Percentiles rank a stretch among this genome's conserved stretches.
Evolutionary conservation across 53 echinoderm and acorn worm species (phyloP).

Genomic region (Temnopleurus reevesii): DNA sequence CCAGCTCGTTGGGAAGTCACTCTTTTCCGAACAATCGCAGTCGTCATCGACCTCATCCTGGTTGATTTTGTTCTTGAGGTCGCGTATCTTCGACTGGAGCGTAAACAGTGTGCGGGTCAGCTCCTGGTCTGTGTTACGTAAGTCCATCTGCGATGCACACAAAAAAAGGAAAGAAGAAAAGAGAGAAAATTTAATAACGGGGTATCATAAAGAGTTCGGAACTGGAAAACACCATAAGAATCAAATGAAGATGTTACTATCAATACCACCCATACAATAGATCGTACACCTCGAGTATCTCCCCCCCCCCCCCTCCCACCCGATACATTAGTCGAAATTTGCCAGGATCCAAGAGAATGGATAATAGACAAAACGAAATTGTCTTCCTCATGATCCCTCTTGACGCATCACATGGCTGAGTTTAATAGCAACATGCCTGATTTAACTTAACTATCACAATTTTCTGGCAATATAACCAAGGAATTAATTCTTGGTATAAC

Average conservation of each 20-base stretch:
- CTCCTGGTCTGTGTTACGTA: conserved; percentile 43
- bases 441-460: too few species aligned
- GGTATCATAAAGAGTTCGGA: neutral
- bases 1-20: conserved; percentile 7
- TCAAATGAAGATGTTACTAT: neutral
- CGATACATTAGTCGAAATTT: too few species aligned
- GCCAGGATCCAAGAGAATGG: too few species aligned
- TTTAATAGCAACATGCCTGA: too few species aligned
- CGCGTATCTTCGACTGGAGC: conserved; percentile 43
- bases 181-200: neutral
- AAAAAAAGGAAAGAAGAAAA: neutral
- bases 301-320: too few species aligned
- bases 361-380: too few species aligned
- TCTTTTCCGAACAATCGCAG: conserved; percentile 46
- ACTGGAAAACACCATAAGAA: neutral
- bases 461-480: too few species aligned
- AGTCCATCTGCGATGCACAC: conserved; percentile 39
- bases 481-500: too few species aligned
- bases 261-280: neutral
- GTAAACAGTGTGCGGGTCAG: conserved; percentile 7
- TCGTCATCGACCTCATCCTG: conserved; percentile 47
- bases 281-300: neutral
- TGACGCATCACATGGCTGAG: too few species aligned
- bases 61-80: conserved; percentile 50
- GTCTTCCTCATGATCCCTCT: too few species aligned